Evolutionary conservation across 1,140 invertebrate genomes (phyloP).

Genomic region (Ceratina japonica): DNA sequence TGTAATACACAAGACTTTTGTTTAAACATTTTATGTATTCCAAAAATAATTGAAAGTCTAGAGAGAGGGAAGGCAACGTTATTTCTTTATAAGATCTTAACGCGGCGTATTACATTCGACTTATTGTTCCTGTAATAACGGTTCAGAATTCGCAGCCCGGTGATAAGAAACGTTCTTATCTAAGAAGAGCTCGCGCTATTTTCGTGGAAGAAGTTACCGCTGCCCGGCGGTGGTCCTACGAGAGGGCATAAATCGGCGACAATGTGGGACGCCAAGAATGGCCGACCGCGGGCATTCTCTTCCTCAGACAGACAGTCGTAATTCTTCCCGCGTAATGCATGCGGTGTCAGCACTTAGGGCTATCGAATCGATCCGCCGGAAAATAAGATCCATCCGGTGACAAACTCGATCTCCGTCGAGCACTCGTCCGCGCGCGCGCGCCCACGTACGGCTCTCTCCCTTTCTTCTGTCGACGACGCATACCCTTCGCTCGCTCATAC

Average conservation of each 20-base stretch:
- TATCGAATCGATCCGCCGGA: conserved; percentile 48
- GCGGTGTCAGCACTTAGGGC: conserved; percentile 43
- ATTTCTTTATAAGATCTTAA: neutral
- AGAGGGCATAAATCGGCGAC: conserved; percentile 55
- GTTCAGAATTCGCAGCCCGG: neutral
- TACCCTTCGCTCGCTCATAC: conserved; percentile 4
- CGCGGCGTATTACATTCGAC: neutral
- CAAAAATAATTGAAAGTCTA: neutral
- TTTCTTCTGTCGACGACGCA: conserved; percentile 16
- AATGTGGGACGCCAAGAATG: conserved; percentile 53
- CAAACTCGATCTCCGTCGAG: conserved; percentile 37
- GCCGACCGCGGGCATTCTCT: conserved; percentile 46
- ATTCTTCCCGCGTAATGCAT: conserved; percentile 44
- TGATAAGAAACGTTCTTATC: conserved; percentile 35
- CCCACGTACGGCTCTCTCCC: neutral
- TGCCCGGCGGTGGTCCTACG: conserved; percentile 31
- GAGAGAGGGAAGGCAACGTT: neutral
- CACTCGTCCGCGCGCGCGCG: too few relatives aligned
- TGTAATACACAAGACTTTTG: neutral
- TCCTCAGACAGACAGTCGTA: conserved; percentile 46
- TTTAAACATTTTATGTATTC: too few relatives aligned
- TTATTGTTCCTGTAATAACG: conserved; percentile 2
- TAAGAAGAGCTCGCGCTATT: conserved; percentile 18
- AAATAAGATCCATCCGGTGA: conserved; percentile 32
- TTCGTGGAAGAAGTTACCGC: conserved; percentile 43